These are phyloP conservation scores for Caenorhabditis panamensis DNA, from an alignment of 2,888 invertebrate species.

Conservation along the genomic window DNA sequence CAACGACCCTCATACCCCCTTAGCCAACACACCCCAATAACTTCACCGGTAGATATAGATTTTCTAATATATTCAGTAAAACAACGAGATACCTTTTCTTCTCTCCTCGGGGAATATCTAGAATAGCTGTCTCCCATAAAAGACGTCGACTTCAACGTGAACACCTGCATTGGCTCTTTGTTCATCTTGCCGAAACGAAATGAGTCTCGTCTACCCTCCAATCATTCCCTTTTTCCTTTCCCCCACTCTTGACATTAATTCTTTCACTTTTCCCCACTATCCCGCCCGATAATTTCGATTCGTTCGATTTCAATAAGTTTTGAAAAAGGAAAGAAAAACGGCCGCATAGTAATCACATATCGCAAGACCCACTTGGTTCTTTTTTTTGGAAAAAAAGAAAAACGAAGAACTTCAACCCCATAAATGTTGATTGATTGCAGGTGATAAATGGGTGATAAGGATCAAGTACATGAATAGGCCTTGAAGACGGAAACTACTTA, in stretches of 20 bases:
- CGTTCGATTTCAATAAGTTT: neutral
- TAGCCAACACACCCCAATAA: no score
- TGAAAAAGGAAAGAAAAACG: neutral
- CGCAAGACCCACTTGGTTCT: constrained; percentile 3
- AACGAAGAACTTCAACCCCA: neutral
- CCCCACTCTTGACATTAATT: constrained; percentile 24
- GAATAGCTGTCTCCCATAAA: constrained; percentile 40
- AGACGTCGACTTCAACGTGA: constrained; percentile 46
- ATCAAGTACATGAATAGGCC: constrained; percentile 20
- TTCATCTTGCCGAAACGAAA: constrained; percentile 27
- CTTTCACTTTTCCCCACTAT: constrained; percentile 24
- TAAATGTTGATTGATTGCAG: constrained; percentile 23
- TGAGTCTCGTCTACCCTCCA: constrained; percentile 18
- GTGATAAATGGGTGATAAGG: constrained; percentile 44
- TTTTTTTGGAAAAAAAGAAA: constrained; percentile 15
- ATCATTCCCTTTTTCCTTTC: constrained; percentile 26
- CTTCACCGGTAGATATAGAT: no score
- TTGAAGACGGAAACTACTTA: constrained; percentile 42
- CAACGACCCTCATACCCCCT: no score
- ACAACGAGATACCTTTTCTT: constrained; percentile 23
- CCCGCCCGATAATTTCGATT: constrained; percentile 26
- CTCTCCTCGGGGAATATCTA: constrained; percentile 9
- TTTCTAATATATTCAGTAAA: no score
- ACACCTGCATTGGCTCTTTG: constrained; percentile 50
- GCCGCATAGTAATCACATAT: constrained; percentile 4